Base-by-base conservation (phyloP, 2,888 invertebrate species). In the Nephrotoma flavescens region DNA sequence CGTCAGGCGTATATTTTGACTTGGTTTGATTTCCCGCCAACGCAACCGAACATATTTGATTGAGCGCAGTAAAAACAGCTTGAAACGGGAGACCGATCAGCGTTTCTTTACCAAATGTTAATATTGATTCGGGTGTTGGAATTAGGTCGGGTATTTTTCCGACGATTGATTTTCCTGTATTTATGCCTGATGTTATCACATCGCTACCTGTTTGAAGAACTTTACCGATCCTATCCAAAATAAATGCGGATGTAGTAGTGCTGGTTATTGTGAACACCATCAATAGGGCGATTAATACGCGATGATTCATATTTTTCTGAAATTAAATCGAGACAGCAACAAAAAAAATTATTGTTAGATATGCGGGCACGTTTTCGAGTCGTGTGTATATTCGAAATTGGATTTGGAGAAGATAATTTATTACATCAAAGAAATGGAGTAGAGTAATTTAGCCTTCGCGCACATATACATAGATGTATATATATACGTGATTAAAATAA, bases 141-240 rank as follows among this genome's bases (percentile, higher is more conserved):
- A 87, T 86, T 4, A 86, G 11, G 11, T 83, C 44, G 9, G 86
- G 86, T 19, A 83, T 71, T 71, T 86, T 86, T n/a, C 12, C 19
- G 19, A 2, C 19, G 19, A 85, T 5, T 42, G 42, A 12, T 85
- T 15, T 42, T 15, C 71, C 71, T n/a, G 12, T 71, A 71, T 71
- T 9, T 12, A 84, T 12, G 3, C 41, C 41, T 7, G 84, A n/a
- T 41, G n/a, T 31, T 11, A 41, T 41, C 9, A 84, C 4, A 42
- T 84, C 42, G 91, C 91, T 42, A 91, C 88, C 88, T 91, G 91
- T n/a, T 91, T 90, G 41, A 90, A 89, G 0, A 89, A 87, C 7
- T 89, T 85, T 0, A 89, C 6, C 19, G 9, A 31, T 31, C 19
- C 12, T 0, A 1, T 9, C 9, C 6, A 44, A 44, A 44, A 9